phyloP scores from a whole-genome alignment of 2,888 invertebrate species.

The Erynnis tages region DNA sequence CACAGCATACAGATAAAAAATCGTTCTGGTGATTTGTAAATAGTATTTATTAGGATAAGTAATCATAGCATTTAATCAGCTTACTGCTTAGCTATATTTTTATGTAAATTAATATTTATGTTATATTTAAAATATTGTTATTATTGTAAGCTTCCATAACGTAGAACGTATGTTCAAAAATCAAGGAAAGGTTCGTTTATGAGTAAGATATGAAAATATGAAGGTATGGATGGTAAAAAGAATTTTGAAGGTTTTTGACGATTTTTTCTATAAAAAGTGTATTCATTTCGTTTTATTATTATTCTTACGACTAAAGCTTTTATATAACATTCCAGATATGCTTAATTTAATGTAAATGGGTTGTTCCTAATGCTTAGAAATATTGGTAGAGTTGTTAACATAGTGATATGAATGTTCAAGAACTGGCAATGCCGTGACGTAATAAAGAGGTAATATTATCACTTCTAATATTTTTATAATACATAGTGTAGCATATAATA shows the following conservation, averaged over 20 bases:
- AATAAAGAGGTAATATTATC: conserved; percentile 33
- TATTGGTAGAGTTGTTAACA: conserved; percentile 42
- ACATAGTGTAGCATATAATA: conserved; percentile 3
- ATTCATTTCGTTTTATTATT: conserved; percentile 29
- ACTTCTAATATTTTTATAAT: conserved; percentile 2
- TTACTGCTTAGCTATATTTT: conserved; percentile 71
- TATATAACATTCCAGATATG: conserved; percentile 56
- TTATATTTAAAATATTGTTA: conserved; percentile 74
- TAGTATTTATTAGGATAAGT: conserved; percentile 79
- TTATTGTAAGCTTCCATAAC: conserved; percentile 59
- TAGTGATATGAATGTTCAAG: conserved; percentile 9
- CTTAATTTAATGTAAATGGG: conserved; percentile 61
- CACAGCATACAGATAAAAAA: conserved; percentile 29
- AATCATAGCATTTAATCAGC: conserved; percentile 73
- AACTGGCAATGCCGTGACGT: conserved; percentile 15
- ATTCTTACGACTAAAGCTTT: conserved; percentile 48
- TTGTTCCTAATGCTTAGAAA: conserved; percentile 68
- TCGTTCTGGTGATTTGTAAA: conserved; percentile 80
- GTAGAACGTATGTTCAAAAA: conserved; percentile 55
- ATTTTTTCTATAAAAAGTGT: conserved; percentile 22
- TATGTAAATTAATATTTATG: conserved; percentile 81
- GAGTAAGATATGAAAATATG: conserved; percentile 11
- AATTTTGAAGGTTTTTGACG: not conserved
- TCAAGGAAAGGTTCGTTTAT: conserved; percentile 1
- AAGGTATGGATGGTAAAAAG: not conserved